Base-by-base conservation (phyloP, 2,113 vertebrate species). In the Lathamus discolor region DNA sequence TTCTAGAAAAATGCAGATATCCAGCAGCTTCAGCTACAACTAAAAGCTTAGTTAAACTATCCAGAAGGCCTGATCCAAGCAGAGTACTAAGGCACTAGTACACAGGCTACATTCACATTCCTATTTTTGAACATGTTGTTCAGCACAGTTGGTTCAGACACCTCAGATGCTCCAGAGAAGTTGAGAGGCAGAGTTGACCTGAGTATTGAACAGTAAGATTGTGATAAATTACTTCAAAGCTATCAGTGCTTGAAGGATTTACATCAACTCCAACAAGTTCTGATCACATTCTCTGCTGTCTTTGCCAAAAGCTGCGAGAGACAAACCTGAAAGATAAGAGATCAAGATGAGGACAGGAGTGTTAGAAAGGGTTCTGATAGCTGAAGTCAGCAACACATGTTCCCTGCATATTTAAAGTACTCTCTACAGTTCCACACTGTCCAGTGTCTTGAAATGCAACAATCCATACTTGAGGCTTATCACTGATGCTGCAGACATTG, bases 261-360 rank as follows among this genome's bases (percentile, higher is more conserved):
- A 66, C 15, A 90, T 61, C 70, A 90, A 55, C 64, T 93, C 52
- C 78, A 91, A 46, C 41, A 87, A 86, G 67, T 74, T 91, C 75
- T 74, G 63, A 86, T 83, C 72, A 86, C 16, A 57, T 74, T 74
- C 86, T 83, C 79, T 92, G 92, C 66, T 55, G 69, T 51, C 82
- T 85, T 79, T 86, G 62, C 37, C 63, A 91, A 96, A 91, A 95
- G 52, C 54, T 86, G 72, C 80, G 62, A 91, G 51, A 90, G 18
- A 89, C 61, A 97, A 88, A 90, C 63, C 96, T 94, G 94, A 82
- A 95, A 95, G 94, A 95, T 68, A 93, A 83, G 83, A 97, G 52
- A 95, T 28, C 28, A 57, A 69, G 52, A 79, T 77, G 43, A 91
- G 28, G 41, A 79, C 54, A 64, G 20, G 15, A 88, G 9, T 48